Conservation (phyloP, 2,888 invertebrate species). For the Aethes cnicana region DNA sequence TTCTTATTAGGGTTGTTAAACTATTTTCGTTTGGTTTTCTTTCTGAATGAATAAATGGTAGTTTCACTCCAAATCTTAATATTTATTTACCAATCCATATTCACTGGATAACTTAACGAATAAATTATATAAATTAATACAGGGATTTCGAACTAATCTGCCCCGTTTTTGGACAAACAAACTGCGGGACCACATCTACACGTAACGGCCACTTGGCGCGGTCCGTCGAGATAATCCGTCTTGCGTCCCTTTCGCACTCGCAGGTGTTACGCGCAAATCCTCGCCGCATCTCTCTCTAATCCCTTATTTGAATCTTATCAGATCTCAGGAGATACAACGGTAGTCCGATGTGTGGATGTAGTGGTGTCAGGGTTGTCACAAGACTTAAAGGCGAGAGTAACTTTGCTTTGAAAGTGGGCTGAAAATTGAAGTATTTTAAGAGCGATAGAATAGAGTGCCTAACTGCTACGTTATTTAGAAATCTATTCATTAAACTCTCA, state of each 20-base stretch:
- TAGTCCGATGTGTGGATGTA: constrained; percentile 68
- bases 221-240: constrained; percentile 78
- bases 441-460: too few relatives aligned
- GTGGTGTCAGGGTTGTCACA: constrained; percentile 59
- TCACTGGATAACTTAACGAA: constrained; percentile 10
- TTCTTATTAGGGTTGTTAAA: not conserved
- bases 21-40: too few relatives aligned
- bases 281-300: constrained; percentile 73
- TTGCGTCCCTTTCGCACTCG: constrained; percentile 60
- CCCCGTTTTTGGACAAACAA: constrained; percentile 39
- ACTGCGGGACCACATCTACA: constrained; percentile 47
- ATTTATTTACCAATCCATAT: constrained; percentile 1
- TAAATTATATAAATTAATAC: constrained; percentile 23
- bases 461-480: too few relatives aligned
- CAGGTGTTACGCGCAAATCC: constrained; percentile 68
- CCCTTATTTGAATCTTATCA: constrained; percentile 84
- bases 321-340: constrained; percentile 80
- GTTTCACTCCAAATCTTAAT: not conserved
- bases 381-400: constrained; percentile 6
- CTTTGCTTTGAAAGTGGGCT: too few relatives aligned
- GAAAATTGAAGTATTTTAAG: too few relatives aligned
- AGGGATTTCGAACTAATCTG: constrained; percentile 23
- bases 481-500: too few relatives aligned
- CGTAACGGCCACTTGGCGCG: constrained; percentile 62
- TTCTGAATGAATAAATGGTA: not conserved